Base-by-base conservation (phyloP, 2,797 vertebrate genomes). In the Amblyopsis hoosieri region DNA sequence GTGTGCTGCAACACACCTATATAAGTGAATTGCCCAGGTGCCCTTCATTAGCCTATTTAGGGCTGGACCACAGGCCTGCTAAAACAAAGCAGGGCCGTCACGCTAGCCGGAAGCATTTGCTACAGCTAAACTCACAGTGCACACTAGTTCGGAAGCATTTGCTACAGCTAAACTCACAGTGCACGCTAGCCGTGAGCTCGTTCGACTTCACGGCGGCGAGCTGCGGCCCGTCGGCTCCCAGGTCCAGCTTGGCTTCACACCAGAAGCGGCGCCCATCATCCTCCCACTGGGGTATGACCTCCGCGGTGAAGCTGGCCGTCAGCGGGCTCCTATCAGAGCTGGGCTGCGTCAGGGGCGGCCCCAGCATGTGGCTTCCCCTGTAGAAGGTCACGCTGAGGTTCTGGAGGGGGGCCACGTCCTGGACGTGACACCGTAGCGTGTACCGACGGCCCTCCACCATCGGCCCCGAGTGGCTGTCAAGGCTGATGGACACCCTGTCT, bases 181-280 rank as follows among this genome's bases (percentile, higher is more conserved):
- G 14, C 2, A 93, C 87, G 0, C 7, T 31, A 17, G 78, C 52
- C 1, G 15, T 65, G 17, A 89, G 3, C 0, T 57, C 74, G 37
- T 71, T 45, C 12, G 90, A 92, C 3, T 0, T 54, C 53, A 72
- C 66, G 12, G 74, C 80, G 60, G 80, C 78, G 0, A 12, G 68
- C 55, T 68, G 73, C 3, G 85, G 87, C 72, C 86, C 89, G 2
- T 68, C 69, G 54, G 81, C 64, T 72, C 86, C 88, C 62, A 93
- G 82, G 0, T 83, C 62, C 2, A 92, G 74, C 42, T 47, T 54
- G 31, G 87, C 90, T 49, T 87, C 79, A 75, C 91, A 92, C 80
- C 81, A 85, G 79, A 85, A 91, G 58, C 74, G 58, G 5, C 3
- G 69, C 54, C 76, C 79, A 19, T 89, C 33, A 2, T 93, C 87